phyloP scores from a whole-genome alignment of 2,797 vertebrate species.

The Hoplostethus atlanticus region DNA sequence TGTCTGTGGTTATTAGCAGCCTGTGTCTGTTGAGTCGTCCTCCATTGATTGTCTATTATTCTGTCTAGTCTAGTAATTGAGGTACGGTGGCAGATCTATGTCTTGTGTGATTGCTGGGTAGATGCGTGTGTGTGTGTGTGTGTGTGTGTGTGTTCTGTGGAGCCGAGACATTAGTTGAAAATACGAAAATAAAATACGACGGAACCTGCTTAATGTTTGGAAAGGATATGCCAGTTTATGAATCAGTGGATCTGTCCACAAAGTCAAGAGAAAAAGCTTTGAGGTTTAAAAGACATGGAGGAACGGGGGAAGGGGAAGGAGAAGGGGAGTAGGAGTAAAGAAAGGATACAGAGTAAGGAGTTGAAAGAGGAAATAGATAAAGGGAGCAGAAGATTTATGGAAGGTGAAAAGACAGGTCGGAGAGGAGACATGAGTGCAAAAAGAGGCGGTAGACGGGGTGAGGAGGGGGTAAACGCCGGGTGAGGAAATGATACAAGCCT shows the following conservation, averaged over 20 bases:
- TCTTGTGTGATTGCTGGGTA: conserved; percentile 16
- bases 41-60: conserved; percentile 25
- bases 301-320: conserved; percentile 3
- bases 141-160: conserved; percentile 3
- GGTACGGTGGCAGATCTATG: not conserved
- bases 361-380: conserved; percentile 53
- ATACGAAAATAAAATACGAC: conserved; percentile 31
- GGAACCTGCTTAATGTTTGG: conserved; percentile 58
- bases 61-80: not conserved
- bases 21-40: too few species aligned
- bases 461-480: conserved; percentile 23
- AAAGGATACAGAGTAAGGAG: conserved; percentile 42
- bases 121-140: not conserved
- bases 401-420: conserved; percentile 40
- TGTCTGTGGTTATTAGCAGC: not conserved
- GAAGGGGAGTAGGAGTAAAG: conserved; percentile 1
- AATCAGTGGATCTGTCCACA: conserved; percentile 47
- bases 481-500: conserved; percentile 5
- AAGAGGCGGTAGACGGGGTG: conserved; percentile 10
- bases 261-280: conserved; percentile 17
- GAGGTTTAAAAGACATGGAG: not conserved
- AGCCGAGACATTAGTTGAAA: conserved; percentile 65
- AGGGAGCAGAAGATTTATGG: conserved; percentile 50
- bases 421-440: conserved; percentile 51
- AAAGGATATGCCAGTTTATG: conserved; percentile 49